Evolutionary conservation across 2,797 vertebrate genomes (phyloP).

Genomic region (Sebastes hubbsi): DNA sequence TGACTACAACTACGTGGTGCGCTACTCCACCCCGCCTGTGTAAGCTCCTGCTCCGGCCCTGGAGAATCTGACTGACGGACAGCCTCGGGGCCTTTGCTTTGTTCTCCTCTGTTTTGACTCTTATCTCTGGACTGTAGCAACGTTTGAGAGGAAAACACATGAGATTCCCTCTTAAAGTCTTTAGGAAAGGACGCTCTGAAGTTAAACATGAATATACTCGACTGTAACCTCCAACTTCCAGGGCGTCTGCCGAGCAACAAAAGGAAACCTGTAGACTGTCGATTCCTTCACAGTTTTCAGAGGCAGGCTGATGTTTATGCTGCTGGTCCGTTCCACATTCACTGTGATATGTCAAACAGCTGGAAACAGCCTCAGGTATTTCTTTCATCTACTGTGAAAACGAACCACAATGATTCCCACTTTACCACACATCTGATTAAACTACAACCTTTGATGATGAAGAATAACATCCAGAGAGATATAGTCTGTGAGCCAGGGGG

Average conservation of each 20-base stretch:
- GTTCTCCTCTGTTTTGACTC: constrained; percentile 36
- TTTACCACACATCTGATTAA: constrained; percentile 21
- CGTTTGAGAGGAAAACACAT: constrained; percentile 37
- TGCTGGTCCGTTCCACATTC: constrained; percentile 62
- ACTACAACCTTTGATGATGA: neutral
- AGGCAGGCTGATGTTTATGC: constrained; percentile 36
- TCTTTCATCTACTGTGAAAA: constrained; percentile 83
- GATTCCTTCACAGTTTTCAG: constrained; percentile 39
- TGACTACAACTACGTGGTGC: constrained; percentile 92
- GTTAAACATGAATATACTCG: constrained; percentile 12
- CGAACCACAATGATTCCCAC: constrained; percentile 41
- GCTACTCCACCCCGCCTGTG: constrained; percentile 90
- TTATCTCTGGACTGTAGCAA: constrained; percentile 27
- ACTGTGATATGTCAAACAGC: constrained; percentile 76
- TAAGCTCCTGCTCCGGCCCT: constrained; percentile 57
- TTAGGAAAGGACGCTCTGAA: constrained; percentile 28
- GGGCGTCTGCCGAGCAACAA: constrained; percentile 10
- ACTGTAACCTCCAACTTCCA: constrained; percentile 14
- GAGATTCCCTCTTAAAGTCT: constrained; percentile 14
- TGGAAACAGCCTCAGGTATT: constrained; percentile 83
- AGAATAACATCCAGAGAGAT: neutral
- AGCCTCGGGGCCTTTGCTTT: constrained; percentile 34
- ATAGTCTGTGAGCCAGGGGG: too few relatives aligned
- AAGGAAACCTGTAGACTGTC: constrained; percentile 39
- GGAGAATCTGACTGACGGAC: constrained; percentile 29